Base-by-base conservation (phyloP, 2,113 vertebrate species). In the Damaliscus lunatus region DNA sequence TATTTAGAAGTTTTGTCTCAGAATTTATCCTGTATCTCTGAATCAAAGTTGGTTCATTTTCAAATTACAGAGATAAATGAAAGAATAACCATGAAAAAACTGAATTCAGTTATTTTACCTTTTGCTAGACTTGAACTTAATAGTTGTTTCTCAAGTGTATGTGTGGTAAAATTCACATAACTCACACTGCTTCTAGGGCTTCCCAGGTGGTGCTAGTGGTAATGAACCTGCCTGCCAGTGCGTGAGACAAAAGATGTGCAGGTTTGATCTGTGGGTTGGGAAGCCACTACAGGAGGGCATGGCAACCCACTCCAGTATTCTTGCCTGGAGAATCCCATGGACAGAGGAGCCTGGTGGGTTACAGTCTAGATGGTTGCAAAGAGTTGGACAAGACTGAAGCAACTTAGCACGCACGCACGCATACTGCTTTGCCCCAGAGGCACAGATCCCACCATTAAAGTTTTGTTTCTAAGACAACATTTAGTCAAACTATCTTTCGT, bases 1-100 rank as follows among this genome's bases (percentile, higher is more conserved):
- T 92, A 81, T 53, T 95, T 94, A 57, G n/a, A 71, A 91, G n/a
- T 90, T 93, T 93, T 91, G 40, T 81, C 31, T 96, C 67, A 77
- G 48, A 89, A 93, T 96, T 64, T 57, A 52, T 82, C 77, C 67
- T 74, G 1, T 77, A 52, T 90, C 52, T 93, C 67, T 93, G 46
- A 92, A 81, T 77, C 31, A 80, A 83, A 84, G 23, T 77, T 87
- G 21, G 3, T 77, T 94, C 27, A 52, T 96, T 80, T 92, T 81
- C 55, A 91, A 48, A 40, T 93, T 62, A 48, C 29, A 81, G 57
- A 86, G 29, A 67, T 92, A 83, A 89, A 40, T 78, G 25, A 91
- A 60, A 43, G 59, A 53, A 10, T 92, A 57, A 55, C 84, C 88
- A 88, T 29, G 36, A 94, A 89, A 96, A 57, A 3, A 16, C 78